Base-by-base conservation (phyloP, 1,140 invertebrate species). In the Sweltsa coloradensis region DNA sequence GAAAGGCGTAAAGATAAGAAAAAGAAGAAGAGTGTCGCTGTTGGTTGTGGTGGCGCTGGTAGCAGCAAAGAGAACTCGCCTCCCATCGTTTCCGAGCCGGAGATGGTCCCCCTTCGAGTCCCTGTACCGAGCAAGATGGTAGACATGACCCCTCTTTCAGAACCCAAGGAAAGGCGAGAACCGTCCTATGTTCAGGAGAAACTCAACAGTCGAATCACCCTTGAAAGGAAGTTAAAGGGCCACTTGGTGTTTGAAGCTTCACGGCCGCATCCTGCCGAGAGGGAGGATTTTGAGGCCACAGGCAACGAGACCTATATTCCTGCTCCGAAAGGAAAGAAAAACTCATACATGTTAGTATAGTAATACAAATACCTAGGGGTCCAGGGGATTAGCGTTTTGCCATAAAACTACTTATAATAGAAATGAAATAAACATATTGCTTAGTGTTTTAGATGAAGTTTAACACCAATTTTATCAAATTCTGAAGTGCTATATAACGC, bases 1-100 rank as follows among this genome's bases (percentile, higher is more conserved):
- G 68, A 71, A 34, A 76, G 75, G 51, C 73, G 73, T 42, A 85
- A 83, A 58, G 83, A 87, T 50, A 87, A 87, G 62, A 85, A 85
- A 61, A 85, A 85, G 62, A 83, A 85, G 54, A 83, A 85, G 53
- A 29, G 9, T 26, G 18, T 14, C n/a, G 9, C 27, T 16, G 24
- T 18, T 16, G 16, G 45, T 24, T 34, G 45, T n/a, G 36, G 36
- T n/a, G 36, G 36, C 11, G n/a, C n/a, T n/a, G 34, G 23, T 9
- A 19, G 37, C 18, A 16, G 43, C 26, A 47, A 47, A 24, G 46
- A 47, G 18, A 41, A 31, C 23, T 27, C 46, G 26, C 36, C 46
- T 31, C 42, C 42, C 6, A 21, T 21, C 1, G 16, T 3, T 7
- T 24, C 46, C 3, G 16, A 36, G n/a, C 16, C 21, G 5, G 25